Base-by-base conservation (phyloP, 2,888 invertebrate species). In the Corythucha ciliata region DNA sequence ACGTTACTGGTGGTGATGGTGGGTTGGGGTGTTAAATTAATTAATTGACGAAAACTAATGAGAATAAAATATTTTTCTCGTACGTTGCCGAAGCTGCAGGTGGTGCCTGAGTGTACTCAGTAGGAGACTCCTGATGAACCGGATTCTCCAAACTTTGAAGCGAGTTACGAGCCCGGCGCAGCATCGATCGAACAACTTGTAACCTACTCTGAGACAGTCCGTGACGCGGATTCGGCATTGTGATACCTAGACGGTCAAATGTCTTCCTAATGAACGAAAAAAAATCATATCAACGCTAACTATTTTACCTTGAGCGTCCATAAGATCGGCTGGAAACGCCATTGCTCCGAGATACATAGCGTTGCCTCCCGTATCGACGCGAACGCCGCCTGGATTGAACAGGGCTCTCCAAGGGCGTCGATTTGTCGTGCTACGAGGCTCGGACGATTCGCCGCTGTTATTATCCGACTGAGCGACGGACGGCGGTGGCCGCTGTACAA, bases 401-500 rank as follows among this genome's bases (percentile, higher is more conserved):
- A 56, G 51, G 5, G 56, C 44, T 36, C 59, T 49, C 26, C 48
- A 52, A 2, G 53, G 47, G 14, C 34, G 51, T 10, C 58, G 48
- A 10, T 21, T 26, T 4, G 45, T 29, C 2, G 51, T 45, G 3
- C 41, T 32, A 12, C 54, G 48, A 4, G 54, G 36, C 6, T 48
- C 48, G 12, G 54, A 18, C 18, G 52, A 29, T n/a, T 49, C 52
- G 12, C 54, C 54, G 10, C 53, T 55, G 18, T 57, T 48, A 16
- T 58, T 53, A 21, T 48, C 40, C 8, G 54, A 54, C 52, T 63
- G 73, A 56, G 41, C 56, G 48, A 45, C 53, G 36, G 52, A 53
- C 1, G 91, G 91, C 1, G 92, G 92, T 4, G 87, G 79, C 22
- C 89, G 76, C 67, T 90, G 84, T 16, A 93, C 93, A 66, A 94